Conservation (phyloP, 2,113 vertebrate genomes). For the Ochotona curzoniae region DNA sequence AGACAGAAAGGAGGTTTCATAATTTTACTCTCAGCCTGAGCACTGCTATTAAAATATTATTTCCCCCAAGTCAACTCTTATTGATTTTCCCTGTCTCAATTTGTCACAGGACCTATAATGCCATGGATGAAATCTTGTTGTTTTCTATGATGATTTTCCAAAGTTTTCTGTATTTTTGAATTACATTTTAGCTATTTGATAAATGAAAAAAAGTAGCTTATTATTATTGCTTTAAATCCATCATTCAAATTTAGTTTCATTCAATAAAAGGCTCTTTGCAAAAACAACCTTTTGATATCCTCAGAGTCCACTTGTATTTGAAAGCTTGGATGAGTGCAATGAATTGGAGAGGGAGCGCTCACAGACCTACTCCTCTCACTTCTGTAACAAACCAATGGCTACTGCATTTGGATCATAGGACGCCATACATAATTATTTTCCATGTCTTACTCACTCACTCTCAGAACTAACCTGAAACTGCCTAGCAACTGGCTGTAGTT, state of each 20-base stretch:
- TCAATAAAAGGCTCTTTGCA: not conserved
- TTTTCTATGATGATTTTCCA: conserved; percentile 23
- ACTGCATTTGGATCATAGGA: not conserved
- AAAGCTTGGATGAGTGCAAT: not conserved
- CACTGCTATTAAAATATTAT: conserved; percentile 34
- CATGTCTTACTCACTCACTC: conserved; percentile 18
- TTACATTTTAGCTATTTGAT: not conserved
- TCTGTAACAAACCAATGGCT: not conserved
- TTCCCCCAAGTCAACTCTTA: conserved; percentile 3
- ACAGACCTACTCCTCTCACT: not conserved
- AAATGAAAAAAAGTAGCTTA: not conserved
- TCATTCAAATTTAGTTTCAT: conserved; percentile 11
- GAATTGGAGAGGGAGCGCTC: not conserved
- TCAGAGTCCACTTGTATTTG: conserved; percentile 1
- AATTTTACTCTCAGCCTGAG: not conserved
- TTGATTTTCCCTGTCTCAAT: not conserved
- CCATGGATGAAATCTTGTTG: not conserved
- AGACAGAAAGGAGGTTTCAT: not conserved
- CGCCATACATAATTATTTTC: not conserved
- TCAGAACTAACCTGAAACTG: conserved; percentile 61
- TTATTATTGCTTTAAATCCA: conserved; percentile 21
- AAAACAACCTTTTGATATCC: conserved; percentile 26
- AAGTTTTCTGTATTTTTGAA: conserved; percentile 14
- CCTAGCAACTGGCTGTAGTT: conserved; percentile 66
- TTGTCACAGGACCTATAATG: not conserved